Conservation (phyloP, 2,888 invertebrate genomes). For the Dorcus hopei region DNA sequence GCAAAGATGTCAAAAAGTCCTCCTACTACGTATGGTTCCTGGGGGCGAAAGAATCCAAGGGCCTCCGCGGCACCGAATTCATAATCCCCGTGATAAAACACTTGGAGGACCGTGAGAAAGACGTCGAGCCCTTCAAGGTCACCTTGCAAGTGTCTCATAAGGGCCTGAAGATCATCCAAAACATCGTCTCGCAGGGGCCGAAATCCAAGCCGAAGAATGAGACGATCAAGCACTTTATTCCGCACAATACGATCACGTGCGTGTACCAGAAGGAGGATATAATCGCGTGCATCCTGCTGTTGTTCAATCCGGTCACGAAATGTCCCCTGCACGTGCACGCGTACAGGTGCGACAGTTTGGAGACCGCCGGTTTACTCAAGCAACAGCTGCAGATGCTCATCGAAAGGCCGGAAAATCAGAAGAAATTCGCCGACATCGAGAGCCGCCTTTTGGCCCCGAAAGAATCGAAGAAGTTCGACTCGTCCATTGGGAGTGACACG, state of each 20-base stretch:
- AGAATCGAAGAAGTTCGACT: conserved; percentile 67
- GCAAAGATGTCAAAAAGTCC: conserved; percentile 86
- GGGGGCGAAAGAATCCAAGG: conserved; percentile 92
- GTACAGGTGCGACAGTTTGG: conserved; percentile 89
- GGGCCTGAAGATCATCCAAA: conserved; percentile 92
- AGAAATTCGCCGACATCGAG: conserved; percentile 82
- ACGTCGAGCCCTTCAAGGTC: conserved; percentile 86
- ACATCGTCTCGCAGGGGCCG: conserved; percentile 42
- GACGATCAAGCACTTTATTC: conserved; percentile 90
- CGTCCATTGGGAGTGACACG: conserved; percentile 72
- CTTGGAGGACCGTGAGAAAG: conserved; percentile 78
- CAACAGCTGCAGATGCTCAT: conserved; percentile 80
- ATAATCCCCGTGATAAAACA: conserved; percentile 82
- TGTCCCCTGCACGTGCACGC: conserved; percentile 96
- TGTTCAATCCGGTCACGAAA: conserved; percentile 91
- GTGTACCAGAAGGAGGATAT: conserved; percentile 89
- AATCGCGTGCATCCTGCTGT: conserved; percentile 87
- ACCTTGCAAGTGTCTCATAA: conserved; percentile 89
- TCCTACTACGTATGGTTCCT: conserved; percentile 93
- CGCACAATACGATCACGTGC: conserved; percentile 89
- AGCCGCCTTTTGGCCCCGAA: conserved; percentile 54
- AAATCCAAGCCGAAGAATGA: conserved; percentile 50
- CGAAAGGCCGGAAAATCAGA: conserved; percentile 79
- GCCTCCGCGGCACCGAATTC: conserved; percentile 79
- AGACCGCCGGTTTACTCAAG: conserved; percentile 85